phyloP scores from a whole-genome alignment of 2,113 vertebrate species.

The Seriola aureovittata region DNA sequence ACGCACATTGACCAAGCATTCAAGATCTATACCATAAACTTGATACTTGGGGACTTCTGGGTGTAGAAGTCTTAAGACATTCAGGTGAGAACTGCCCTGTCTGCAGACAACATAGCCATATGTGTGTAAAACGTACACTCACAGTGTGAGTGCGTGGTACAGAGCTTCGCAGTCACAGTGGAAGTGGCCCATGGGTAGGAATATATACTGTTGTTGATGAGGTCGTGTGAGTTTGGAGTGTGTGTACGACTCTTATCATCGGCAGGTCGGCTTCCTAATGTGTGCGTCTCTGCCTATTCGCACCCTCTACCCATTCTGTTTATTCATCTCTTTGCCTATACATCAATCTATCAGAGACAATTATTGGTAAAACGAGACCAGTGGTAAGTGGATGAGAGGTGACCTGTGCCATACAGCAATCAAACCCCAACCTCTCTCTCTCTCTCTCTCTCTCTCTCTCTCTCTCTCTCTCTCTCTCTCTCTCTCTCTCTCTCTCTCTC shows the following conservation, averaged over 20 bases:
- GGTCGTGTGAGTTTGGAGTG: constrained; percentile 22
- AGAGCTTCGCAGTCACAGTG: constrained; percentile 2
- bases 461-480: constrained; percentile 23
- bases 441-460: constrained; percentile 2
- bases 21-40: background rate
- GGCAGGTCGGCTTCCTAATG: constrained; percentile 5
- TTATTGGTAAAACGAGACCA: constrained; percentile 64
- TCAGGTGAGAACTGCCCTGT: constrained; percentile 62
- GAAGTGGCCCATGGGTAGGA: background rate
- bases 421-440: constrained; percentile 49
- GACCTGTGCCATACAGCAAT: constrained; percentile 67
- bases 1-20: background rate
- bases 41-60: background rate
- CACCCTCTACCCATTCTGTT: constrained; percentile 33
- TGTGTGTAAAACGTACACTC: background rate
- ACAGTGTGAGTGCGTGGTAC: background rate
- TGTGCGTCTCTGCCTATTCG: background rate
- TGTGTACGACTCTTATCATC: constrained; percentile 28
- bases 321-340: constrained; percentile 47
- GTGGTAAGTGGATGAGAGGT: constrained; percentile 70
- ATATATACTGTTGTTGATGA: constrained; percentile 33
- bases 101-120: constrained; percentile 8
- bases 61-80: constrained; percentile 10
- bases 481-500: constrained; percentile 33
- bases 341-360: constrained; percentile 60